These are phyloP conservation scores for Thereva nobilitata DNA, from an alignment of 2,888 invertebrate genomes.

Conservation along the genomic window DNA sequence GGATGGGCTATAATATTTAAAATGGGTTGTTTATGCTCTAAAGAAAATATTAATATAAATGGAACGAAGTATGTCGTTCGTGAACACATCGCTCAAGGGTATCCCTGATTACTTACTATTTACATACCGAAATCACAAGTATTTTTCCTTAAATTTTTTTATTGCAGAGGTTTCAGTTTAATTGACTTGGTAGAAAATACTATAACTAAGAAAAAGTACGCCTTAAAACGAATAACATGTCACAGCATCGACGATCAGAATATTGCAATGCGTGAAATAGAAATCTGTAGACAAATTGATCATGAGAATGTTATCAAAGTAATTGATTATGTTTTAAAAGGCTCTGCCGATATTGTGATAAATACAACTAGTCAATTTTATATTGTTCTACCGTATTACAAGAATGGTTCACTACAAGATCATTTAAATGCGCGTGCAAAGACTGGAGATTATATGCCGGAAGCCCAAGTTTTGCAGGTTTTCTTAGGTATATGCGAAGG, in stretches of 20 bases:
- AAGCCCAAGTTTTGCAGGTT: slow-evolving; percentile 68
- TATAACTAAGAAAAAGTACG: slow-evolving; percentile 68
- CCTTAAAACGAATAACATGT: slow-evolving; percentile 79
- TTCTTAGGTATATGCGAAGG: slow-evolving; percentile 77
- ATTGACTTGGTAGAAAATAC: slow-evolving; percentile 76
- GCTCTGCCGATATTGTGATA: slow-evolving; percentile 67
- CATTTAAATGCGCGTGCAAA: slow-evolving; percentile 66
- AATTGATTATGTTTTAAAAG: slow-evolving; percentile 69
- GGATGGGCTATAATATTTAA: slow-evolving; percentile 71
- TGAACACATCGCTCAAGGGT: slow-evolving; percentile 78
- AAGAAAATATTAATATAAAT: slow-evolving; percentile 72
- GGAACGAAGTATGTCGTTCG: slow-evolving; percentile 69
- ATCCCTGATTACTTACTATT: slow-evolving; percentile 39
- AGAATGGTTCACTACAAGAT: slow-evolving; percentile 75
- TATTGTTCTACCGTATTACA: slow-evolving; percentile 76
- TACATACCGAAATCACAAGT: background rate
- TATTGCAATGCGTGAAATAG: slow-evolving; percentile 72
- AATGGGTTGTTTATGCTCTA: slow-evolving; percentile 77
- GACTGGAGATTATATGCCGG: slow-evolving; percentile 65
- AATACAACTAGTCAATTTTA: slow-evolving; percentile 73
- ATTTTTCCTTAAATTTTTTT: slow-evolving; percentile 34
- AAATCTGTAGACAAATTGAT: slow-evolving; percentile 69
- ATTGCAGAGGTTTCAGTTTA: slow-evolving; percentile 76
- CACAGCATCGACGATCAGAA: slow-evolving; percentile 78
- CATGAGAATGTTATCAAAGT: slow-evolving; percentile 76